These are phyloP conservation scores for Sebastes kiyomatsui DNA, from an alignment of 2,797 vertebrate species.

Conservation along the genomic window DNA sequence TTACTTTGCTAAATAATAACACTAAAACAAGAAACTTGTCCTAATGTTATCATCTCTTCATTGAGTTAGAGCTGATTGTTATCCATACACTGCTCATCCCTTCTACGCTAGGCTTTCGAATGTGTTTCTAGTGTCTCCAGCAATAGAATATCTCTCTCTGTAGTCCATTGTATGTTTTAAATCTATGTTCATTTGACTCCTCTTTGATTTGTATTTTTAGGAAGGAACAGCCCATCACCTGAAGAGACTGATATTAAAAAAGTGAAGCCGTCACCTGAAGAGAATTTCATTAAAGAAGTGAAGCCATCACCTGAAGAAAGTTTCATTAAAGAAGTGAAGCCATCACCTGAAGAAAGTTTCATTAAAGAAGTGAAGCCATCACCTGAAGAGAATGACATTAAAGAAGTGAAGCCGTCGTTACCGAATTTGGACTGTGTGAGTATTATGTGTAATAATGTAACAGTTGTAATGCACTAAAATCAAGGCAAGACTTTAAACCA, in stretches of 20 bases:
- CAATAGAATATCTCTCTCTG: neutral
- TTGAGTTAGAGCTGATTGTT: neutral
- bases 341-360: neutral
- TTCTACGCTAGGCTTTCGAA: neutral
- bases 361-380: neutral
- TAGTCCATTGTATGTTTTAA: neutral
- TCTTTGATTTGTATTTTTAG: slow-evolving; percentile 1
- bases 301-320: neutral
- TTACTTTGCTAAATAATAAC: neutral
- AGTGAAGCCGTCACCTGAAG: neutral
- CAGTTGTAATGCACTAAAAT: neutral
- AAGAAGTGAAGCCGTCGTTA: neutral
- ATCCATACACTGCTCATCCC: neutral
- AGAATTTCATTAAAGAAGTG: neutral
- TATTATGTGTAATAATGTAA: neutral
- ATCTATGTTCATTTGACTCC: neutral
- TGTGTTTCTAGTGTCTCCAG: neutral
- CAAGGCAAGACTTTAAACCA: neutral
- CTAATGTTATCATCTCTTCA: too few relatives aligned
- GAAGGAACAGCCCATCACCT: neutral
- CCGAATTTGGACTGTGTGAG: slow-evolving; percentile 21
- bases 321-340: slow-evolving; percentile 4
- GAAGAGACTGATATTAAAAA: neutral
- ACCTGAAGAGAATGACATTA: neutral
- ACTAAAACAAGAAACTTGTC: neutral